A percentile compares a stretch with the other conserved stretches of the same genome.
Conservation (phyloP, 2,113 vertebrate species). For the Labeo catla region DNA sequence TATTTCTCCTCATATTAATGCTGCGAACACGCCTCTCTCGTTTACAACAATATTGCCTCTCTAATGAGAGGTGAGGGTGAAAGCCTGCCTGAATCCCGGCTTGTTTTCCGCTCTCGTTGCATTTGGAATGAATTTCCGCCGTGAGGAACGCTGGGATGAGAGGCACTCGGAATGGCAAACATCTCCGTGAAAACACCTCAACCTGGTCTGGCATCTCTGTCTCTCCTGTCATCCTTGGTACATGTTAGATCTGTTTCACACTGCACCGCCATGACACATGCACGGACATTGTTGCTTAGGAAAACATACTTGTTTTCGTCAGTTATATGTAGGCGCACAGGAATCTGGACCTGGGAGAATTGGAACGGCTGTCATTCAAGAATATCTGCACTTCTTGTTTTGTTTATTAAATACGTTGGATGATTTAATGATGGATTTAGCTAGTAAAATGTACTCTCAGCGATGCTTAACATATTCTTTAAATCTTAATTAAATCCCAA, state of each 20-base stretch:
- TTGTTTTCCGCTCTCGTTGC: neutral
- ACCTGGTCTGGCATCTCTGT: slow-evolving; percentile 24
- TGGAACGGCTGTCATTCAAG: neutral
- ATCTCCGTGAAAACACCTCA: slow-evolving; percentile 57
- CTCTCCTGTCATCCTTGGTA: slow-evolving; percentile 44
- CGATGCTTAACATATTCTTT: neutral
- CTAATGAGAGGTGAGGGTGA: slow-evolving; percentile 21
- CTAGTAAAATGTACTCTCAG: neutral
- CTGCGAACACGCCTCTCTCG: neutral
- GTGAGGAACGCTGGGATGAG: slow-evolving; percentile 8
- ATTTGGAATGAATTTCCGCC: slow-evolving; percentile 27
- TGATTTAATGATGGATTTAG: neutral
- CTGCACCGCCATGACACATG: neutral
- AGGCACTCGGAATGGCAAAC: slow-evolving; percentile 66
- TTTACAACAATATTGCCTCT: slow-evolving; percentile 39
- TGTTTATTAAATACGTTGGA: neutral
- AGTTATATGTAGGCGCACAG: neutral
- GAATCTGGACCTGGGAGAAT: neutral
- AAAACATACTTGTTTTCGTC: neutral
- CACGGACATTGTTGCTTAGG: neutral
- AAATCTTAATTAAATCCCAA: neutral
- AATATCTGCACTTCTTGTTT: neutral
- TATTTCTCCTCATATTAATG: slow-evolving; percentile 35
- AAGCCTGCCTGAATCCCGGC: neutral
- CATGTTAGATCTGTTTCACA: slow-evolving; percentile 8